Conservation (phyloP, 2,888 invertebrate genomes). For the Sinohyriopsis cumingii region DNA sequence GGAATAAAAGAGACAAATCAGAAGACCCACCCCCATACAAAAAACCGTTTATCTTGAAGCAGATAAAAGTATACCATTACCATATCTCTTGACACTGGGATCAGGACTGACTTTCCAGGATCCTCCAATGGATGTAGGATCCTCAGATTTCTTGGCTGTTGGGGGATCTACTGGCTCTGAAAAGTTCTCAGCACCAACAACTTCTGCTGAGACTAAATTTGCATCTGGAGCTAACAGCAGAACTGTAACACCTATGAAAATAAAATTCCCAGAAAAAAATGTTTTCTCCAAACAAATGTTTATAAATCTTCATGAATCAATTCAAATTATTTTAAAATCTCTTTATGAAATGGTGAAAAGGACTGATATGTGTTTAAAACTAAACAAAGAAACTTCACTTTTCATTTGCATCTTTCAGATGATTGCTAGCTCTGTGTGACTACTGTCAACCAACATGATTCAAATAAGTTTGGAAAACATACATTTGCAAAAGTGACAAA, state of each 20-base stretch:
- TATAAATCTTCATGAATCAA: too few species aligned
- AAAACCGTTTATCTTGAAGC: not conserved
- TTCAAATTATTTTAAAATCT: too few species aligned
- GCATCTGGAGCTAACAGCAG: slow-evolving; percentile 33
- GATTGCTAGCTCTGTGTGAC: too few species aligned
- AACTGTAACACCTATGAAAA: slow-evolving; percentile 39
- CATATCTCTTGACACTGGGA: slow-evolving; percentile 34
- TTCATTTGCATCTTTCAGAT: too few species aligned
- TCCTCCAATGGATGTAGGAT: slow-evolving; percentile 34
- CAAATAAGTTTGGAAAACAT: too few species aligned
- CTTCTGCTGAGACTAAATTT: slow-evolving; percentile 28
- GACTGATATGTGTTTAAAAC: too few species aligned
- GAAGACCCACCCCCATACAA: not conserved
- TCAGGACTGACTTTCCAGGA: slow-evolving; percentile 32
- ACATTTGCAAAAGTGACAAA: too few species aligned
- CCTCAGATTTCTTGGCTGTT: slow-evolving; percentile 25
- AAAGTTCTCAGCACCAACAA: slow-evolving; percentile 33
- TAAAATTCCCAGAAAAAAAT: too few species aligned
- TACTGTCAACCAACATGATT: too few species aligned
- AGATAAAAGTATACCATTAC: slow-evolving; percentile 15
- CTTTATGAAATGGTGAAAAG: too few species aligned
- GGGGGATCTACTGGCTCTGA: slow-evolving; percentile 29
- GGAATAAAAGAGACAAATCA: not conserved
- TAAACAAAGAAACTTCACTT: too few species aligned
- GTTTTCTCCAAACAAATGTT: too few species aligned